Evolutionary conservation across 2,113 vertebrate genomes (phyloP).

Genomic region (Micromys minutus): DNA sequence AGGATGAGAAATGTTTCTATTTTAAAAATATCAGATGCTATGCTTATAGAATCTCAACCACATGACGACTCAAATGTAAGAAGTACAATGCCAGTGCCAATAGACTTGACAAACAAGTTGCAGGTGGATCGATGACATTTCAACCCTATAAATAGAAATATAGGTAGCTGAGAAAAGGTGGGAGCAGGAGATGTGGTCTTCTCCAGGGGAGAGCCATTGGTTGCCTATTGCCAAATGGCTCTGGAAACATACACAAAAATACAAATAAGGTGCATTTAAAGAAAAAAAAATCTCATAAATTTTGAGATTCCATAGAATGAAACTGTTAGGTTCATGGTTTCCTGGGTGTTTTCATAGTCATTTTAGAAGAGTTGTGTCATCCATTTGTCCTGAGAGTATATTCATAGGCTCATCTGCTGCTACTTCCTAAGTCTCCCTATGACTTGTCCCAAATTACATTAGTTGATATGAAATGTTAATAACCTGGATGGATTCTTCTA

Average conservation of each 20-base stretch:
- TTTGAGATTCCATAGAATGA: not conserved
- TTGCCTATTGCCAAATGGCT: not conserved
- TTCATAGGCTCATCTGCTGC: not conserved
- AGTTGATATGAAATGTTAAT: not conserved
- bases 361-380: not conserved
- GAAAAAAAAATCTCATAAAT: not conserved
- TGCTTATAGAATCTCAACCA: not conserved
- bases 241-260: not conserved
- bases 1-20: not conserved
- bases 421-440: not conserved
- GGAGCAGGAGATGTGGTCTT: not conserved
- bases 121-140: rapidly evolving
- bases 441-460: not conserved
- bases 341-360: not conserved
- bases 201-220: not conserved
- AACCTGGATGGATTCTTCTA: not conserved
- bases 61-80: not conserved
- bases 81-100: not conserved
- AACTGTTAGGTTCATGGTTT: not conserved
- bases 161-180: not conserved
- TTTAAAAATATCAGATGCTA: not conserved
- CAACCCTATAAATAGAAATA: not conserved
- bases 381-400: not conserved
- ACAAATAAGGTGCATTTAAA: not conserved
- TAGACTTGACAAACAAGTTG: not conserved